A percentile compares a stretch with the other conserved stretches of the same genome.
phyloP scores from a whole-genome alignment of 2,888 invertebrate genomes.

The Danaus chrysippus region DNA sequence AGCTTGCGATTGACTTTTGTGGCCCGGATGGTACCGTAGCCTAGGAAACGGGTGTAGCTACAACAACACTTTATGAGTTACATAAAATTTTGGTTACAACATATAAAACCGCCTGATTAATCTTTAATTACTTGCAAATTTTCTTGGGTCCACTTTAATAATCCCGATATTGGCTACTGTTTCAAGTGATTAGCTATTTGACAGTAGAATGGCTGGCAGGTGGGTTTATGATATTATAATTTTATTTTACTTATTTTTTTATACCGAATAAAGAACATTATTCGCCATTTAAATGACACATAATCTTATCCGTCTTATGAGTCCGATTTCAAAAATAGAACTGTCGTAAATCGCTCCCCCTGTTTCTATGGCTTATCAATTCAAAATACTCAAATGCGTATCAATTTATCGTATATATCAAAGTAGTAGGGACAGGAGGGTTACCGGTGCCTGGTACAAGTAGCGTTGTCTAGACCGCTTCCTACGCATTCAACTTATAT shows the following conservation, averaged over 20 bases:
- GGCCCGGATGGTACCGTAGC: conserved; percentile 61
- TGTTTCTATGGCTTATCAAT: conserved; percentile 43
- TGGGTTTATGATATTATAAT: conserved; percentile 44
- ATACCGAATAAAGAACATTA: conserved; percentile 19
- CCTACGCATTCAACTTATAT: conserved; percentile 3
- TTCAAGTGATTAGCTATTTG: conserved; percentile 55
- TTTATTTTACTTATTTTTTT: conserved; percentile 29
- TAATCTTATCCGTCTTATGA: conserved; percentile 4
- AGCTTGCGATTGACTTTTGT: conserved; percentile 25
- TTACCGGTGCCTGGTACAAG: conserved; percentile 62
- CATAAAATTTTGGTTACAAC: conserved; percentile 47
- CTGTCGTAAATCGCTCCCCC: conserved; percentile 40
- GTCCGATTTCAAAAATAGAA: conserved; percentile 10
- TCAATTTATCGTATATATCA: conserved; percentile 51
- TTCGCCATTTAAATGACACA: conserved; percentile 23
- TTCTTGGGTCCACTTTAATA: conserved; percentile 21
- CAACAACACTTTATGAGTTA: conserved; percentile 72
- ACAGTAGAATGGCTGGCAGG: conserved; percentile 73
- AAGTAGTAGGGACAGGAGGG: conserved; percentile 51
- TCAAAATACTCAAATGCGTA: conserved; percentile 41
- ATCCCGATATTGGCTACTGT: conserved; percentile 30
- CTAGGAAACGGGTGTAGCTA: conserved; percentile 78
- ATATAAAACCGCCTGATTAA: conserved; percentile 15
- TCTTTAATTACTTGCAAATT: conserved; percentile 30
- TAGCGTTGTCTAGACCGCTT: conserved; percentile 29